phyloP scores from a whole-genome alignment of 1,140 invertebrate species.

The Scaptomyza montana region DNA sequence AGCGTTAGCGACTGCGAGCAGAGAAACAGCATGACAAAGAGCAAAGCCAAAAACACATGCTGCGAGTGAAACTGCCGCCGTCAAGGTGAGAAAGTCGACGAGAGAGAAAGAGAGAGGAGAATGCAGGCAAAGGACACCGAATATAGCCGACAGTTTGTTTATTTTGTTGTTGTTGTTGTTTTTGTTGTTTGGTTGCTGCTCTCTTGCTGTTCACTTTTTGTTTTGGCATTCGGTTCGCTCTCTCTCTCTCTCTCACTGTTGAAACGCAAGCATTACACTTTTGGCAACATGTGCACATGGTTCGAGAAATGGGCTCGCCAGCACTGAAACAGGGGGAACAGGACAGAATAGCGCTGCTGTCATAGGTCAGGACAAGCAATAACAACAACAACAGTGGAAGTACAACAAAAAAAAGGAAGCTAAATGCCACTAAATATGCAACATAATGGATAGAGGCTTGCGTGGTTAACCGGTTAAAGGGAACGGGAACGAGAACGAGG shows the following conservation, averaged over 20 bases:
- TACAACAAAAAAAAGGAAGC: constrained; percentile 26
- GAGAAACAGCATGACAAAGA: constrained; percentile 16
- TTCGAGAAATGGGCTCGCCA: constrained; percentile 14
- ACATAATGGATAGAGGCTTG: constrained; percentile 52
- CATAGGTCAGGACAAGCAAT: constrained; percentile 45
- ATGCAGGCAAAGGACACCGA: constrained; percentile 6
- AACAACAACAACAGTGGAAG: constrained; percentile 16
- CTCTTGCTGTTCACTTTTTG: constrained; percentile 56
- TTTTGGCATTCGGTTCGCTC: constrained; percentile 57
- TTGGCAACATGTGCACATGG: constrained; percentile 70
- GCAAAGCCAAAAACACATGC: constrained; percentile 43
- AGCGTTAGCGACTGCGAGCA: constrained; percentile 12
- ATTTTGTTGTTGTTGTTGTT: constrained; percentile 3
- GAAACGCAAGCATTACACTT: constrained; percentile 28
- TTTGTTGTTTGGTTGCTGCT: constrained; percentile 10
- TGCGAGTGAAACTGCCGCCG: constrained; percentile 26
- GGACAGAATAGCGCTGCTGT: constrained; percentile 16
- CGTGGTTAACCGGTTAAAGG: constrained; percentile 21
- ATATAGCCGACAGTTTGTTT: constrained; percentile 7
- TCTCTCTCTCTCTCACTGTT: background rate
- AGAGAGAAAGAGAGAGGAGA: constrained; percentile 12
- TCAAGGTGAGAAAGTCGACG: constrained; percentile 48
- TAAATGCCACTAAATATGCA: constrained; percentile 78
- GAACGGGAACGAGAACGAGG: background rate
- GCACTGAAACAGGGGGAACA: background rate